Conservation (phyloP, 2,113 vertebrate species). For the Hiodon tergisus region DNA sequence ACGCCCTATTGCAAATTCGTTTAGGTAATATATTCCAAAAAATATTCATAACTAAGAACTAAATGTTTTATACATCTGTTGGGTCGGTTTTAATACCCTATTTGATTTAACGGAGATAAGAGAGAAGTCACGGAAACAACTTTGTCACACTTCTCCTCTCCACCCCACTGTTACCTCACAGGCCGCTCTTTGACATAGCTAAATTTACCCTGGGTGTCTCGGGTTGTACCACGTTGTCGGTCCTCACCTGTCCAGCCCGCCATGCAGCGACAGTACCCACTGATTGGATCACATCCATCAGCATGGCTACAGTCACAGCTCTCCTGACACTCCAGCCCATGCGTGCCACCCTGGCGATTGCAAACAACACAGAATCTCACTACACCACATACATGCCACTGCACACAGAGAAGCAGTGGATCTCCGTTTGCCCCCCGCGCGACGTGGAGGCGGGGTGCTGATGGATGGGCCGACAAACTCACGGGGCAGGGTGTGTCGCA, state of each 20-base stretch:
- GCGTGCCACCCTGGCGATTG: conserved; percentile 78
- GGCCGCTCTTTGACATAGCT: background rate
- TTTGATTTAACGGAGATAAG: background rate
- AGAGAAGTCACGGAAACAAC: too few relatives aligned
- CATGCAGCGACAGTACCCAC: conserved; percentile 87
- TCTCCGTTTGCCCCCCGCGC: background rate
- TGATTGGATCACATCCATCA: conserved; percentile 82
- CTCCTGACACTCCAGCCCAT: conserved; percentile 83
- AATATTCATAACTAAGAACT: background rate
- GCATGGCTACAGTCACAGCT: conserved; percentile 89
- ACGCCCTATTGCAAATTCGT: conserved; percentile 39
- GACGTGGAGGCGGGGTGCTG: background rate
- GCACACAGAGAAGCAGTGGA: conserved; percentile 9
- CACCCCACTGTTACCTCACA: too few relatives aligned
- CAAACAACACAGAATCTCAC: background rate
- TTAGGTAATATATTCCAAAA: background rate
- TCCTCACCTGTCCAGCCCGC: conserved; percentile 91
- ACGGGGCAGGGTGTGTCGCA: conserved; percentile 83
- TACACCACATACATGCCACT: background rate
- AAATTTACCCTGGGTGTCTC: background rate
- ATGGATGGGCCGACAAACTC: conserved; percentile 45
- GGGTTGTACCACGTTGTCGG: background rate
- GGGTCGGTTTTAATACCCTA: background rate
- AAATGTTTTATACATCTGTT: conserved; percentile 7
- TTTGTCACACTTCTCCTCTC: too few relatives aligned